phyloP scores from a whole-genome alignment of 2,113 vertebrate species.

The Ibidorhyncha struthersii region DNA sequence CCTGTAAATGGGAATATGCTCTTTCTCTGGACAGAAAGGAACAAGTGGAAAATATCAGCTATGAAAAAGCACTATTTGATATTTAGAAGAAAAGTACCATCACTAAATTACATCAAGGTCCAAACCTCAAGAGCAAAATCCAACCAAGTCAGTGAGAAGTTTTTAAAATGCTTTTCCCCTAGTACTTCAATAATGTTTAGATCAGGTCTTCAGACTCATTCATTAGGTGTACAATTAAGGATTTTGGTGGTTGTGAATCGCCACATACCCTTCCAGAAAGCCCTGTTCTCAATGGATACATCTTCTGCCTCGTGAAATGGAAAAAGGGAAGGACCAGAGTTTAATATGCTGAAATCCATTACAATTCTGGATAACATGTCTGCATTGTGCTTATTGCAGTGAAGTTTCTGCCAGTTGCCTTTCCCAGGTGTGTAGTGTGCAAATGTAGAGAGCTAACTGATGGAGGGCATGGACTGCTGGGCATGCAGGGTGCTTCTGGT shows the following conservation, averaged over 20 bases:
- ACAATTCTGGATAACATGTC: background rate
- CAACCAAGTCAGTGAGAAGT: background rate
- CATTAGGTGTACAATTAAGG: background rate
- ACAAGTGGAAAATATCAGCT: background rate
- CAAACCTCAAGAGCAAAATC: background rate
- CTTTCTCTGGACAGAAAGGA: background rate
- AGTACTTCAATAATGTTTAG: background rate
- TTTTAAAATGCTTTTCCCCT: background rate
- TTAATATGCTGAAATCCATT: background rate
- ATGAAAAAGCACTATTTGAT: background rate
- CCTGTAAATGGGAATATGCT: background rate
- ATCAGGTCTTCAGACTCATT: background rate
- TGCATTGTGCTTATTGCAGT: background rate
- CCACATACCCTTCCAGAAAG: background rate
- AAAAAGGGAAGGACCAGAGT: background rate
- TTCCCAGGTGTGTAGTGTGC: background rate
- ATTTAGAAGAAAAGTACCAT: background rate
- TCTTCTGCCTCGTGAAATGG: background rate
- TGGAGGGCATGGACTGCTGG: background rate
- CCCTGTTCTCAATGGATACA: rapidly evolving
- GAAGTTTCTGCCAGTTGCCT: background rate
- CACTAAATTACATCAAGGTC: background rate
- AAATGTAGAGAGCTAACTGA: background rate
- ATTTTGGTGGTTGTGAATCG: background rate
- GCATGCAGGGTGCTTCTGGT: background rate